These are phyloP conservation scores for Nestor notabilis DNA, from an alignment of 2,113 vertebrate genomes.

Conservation along the genomic window DNA sequence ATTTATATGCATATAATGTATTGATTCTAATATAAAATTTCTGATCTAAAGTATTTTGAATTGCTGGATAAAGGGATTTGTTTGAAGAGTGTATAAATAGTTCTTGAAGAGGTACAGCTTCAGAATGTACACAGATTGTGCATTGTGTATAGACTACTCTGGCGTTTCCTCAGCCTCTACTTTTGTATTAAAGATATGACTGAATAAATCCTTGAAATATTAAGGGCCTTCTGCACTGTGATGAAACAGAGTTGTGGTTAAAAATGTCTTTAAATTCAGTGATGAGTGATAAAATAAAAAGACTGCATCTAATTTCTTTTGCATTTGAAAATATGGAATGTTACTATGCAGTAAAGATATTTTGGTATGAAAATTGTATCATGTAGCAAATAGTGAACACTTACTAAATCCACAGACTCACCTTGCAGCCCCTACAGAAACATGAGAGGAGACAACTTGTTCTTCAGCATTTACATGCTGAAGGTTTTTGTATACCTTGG, in stretches of 20 bases:
- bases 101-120: conserved; percentile 61
- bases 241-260: conserved; percentile 65
- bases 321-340: conserved; percentile 7
- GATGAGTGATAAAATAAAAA: conserved; percentile 26
- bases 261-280: conserved; percentile 52
- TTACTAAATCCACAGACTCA: conserved; percentile 3
- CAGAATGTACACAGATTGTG: conserved; percentile 67
- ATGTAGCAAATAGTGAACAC: conserved; percentile 17
- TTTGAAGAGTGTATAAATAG: conserved; percentile 62
- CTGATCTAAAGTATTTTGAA: conserved; percentile 68
- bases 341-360: conserved; percentile 67
- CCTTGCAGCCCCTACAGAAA: neutral
- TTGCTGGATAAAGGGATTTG: conserved; percentile 66
- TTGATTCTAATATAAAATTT: conserved; percentile 63
- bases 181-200: conserved; percentile 67
- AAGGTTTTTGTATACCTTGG: neutral
- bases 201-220: conserved; percentile 65
- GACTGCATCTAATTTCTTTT: conserved; percentile 38
- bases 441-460: neutral
- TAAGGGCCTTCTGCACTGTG: conserved; percentile 73
- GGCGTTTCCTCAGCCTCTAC: conserved; percentile 64
- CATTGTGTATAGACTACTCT: conserved; percentile 71
- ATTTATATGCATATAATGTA: conserved; percentile 65
- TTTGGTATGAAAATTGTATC: conserved; percentile 54
- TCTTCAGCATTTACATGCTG: neutral